phyloP scores from a whole-genome alignment of 2,888 invertebrate species.

The Eupithecia centaureata region DNA sequence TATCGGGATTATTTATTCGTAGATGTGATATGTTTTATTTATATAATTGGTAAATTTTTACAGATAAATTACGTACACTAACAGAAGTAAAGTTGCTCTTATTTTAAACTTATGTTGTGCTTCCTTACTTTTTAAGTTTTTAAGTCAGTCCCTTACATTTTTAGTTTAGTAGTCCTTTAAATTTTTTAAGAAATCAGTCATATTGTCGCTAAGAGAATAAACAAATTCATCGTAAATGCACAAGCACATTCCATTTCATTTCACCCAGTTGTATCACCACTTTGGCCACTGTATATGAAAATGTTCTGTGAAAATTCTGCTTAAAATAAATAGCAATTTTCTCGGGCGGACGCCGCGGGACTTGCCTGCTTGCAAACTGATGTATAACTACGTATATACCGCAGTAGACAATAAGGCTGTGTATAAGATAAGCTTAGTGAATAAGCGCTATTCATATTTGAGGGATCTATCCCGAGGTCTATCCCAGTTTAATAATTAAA shows the following conservation, averaged over 20 bases:
- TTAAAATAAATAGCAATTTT: conserved; percentile 27
- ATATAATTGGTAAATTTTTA: too few species aligned
- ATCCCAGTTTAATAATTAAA: neutral
- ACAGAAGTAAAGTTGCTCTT: too few species aligned
- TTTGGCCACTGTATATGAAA: conserved; percentile 17
- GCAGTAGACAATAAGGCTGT: neutral
- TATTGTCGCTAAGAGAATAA: neutral
- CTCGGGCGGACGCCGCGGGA: conserved; percentile 27
- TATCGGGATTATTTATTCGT: too few species aligned
- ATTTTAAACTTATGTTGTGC: too few species aligned
- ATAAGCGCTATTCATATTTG: neutral
- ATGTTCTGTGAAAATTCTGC: conserved; percentile 18
- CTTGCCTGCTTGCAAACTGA: conserved; percentile 18
- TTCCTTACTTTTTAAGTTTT: too few species aligned
- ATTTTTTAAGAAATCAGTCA: neutral
- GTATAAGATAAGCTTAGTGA: neutral
- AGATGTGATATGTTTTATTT: too few species aligned
- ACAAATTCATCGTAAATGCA: conserved; percentile 3
- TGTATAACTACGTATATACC: conserved; percentile 12
- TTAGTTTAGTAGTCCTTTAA: neutral
- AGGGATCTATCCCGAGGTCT: neutral
- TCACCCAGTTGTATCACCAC: conserved; percentile 10
- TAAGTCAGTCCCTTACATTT: too few species aligned
- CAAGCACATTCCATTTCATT: conserved; percentile 16
- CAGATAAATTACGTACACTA: too few species aligned